phyloP scores from a whole-genome alignment of 1,140 invertebrate genomes.

The Monomorium pharaonis region DNA sequence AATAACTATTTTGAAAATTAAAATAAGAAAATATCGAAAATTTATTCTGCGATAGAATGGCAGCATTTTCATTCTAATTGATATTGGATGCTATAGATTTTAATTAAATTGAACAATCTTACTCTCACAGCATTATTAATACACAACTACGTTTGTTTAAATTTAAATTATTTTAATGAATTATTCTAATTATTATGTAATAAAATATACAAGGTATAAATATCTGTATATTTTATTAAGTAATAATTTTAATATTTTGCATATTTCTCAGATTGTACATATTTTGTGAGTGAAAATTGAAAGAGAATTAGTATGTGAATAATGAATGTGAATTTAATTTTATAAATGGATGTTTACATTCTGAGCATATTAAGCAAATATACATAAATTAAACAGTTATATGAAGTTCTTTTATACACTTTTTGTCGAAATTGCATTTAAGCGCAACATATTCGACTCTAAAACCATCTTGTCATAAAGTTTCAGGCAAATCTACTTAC shows the following conservation, averaged over 20 bases:
- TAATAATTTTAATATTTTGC: background rate
- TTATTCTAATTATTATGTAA: too few relatives aligned
- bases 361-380: background rate
- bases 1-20: background rate
- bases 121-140: background rate
- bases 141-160: background rate
- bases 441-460: background rate
- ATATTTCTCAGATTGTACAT: background rate
- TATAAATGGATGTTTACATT: background rate
- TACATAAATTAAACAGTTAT: background rate
- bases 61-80: background rate
- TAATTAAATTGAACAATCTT: background rate
- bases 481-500: slow-evolving; percentile 30
- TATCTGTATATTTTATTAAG: too few relatives aligned
- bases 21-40: background rate
- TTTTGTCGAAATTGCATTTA: background rate
- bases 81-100: slow-evolving; percentile 2
- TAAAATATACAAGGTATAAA: background rate
- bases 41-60: background rate
- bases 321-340: too few relatives aligned
- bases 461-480: slow-evolving; percentile 2
- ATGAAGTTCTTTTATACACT: background rate
- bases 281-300: background rate
- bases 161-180: background rate
- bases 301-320: too few relatives aligned